Conservation (phyloP, 2,797 vertebrate species). For the Spinus olivaceus region DNA sequence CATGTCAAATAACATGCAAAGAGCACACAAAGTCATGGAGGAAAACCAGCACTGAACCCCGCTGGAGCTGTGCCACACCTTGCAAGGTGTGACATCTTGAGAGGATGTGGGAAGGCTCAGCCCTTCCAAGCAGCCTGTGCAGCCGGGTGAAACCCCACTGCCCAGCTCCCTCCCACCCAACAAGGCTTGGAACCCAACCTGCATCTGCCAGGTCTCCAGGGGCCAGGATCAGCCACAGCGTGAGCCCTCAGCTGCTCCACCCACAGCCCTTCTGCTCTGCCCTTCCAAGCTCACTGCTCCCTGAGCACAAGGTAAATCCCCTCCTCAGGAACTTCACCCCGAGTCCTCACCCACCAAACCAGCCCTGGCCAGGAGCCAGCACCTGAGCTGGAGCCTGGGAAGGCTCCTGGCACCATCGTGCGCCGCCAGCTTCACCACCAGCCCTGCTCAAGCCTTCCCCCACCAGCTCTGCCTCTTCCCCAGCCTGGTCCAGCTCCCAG, state of each 20-base stretch:
- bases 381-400: accelerated
- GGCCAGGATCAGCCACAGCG: accelerated
- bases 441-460: accelerated
- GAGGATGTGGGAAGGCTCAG: background rate
- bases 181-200: background rate
- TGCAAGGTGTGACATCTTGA: background rate
- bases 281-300: background rate
- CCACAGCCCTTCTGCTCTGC: background rate
- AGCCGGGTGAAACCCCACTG: accelerated
- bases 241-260: accelerated
- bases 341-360: background rate
- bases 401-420: accelerated
- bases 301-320: background rate
- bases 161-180: background rate
- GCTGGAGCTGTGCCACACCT: accelerated
- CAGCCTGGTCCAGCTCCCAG: background rate
- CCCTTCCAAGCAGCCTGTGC: background rate
- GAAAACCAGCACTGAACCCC: accelerated
- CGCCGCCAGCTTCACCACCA: accelerated
- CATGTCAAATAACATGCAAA: background rate
- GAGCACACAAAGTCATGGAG: accelerated
- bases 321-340: accelerated
- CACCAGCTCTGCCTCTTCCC: background rate
- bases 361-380: background rate
- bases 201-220: accelerated